Evolutionary conservation across 2,113 vertebrate genomes (phyloP), one percentile per base, ranked within the genome.

Genomic region (Notechis scutatus): DNA sequence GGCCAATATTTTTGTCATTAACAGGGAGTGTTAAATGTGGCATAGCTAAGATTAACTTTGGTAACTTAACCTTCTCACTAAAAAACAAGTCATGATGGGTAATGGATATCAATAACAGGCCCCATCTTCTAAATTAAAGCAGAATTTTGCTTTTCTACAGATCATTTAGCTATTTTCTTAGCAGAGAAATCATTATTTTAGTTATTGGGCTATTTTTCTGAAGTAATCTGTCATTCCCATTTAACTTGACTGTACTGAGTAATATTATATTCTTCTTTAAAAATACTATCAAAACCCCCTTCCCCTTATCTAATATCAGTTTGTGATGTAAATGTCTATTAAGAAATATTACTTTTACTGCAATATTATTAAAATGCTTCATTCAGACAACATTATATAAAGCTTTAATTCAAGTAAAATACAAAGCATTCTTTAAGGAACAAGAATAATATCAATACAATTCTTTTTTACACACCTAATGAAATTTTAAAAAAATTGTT

Each of bases 401-500:
- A 42, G 12, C 54, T 29, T 12, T 91, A 57, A 86, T n/a, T 42
- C 12, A 88, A 26, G 69, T 92, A 88, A 14, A 52, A 89, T 74
- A 92, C 1, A 69, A 55, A 74, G 23, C 14, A 81, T 20, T 42
- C 18, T 20, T 81, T 81, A 81, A 39, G 34, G 18, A 81, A 39
- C n/a, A 81, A 55, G 10, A 88, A 87, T 14, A 55, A 81, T 93
- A 14, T 6, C 88, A 91, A 88, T 23, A 4, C 34, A 50, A 90
- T 87, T 5, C 8, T 39, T 42, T 24, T 45, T 34, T 85, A 93
- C 21, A 7, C 92, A 57, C 88, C 69, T 50, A 90, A 34, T 74
- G 92, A 18, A 93, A 0, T 85, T 47, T 47, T 5, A 8, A 47
- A 50, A 91, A 85, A 20, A 11, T 57, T 95, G 94, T 98, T 96